These are phyloP conservation scores for Pediacus dermestoides DNA, from an alignment of 2,888 invertebrate species.

Conservation along the genomic window DNA sequence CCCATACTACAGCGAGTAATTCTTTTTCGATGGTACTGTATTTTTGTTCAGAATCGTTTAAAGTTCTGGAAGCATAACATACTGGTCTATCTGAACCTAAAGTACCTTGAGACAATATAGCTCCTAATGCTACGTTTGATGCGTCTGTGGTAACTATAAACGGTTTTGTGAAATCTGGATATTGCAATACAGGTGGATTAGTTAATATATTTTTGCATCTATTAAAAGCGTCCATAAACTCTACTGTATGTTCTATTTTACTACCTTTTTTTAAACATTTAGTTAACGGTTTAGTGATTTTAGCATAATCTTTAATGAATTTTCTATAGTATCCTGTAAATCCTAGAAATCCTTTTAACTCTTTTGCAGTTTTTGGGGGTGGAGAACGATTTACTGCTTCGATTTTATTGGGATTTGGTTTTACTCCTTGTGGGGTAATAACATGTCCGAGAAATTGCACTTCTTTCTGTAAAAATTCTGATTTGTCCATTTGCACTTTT, in stretches of 20 bases:
- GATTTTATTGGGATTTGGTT: constrained; percentile 20
- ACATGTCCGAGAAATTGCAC: constrained; percentile 9
- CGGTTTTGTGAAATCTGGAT: constrained; percentile 25
- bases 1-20: constrained; percentile 29
- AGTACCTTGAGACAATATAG: constrained; percentile 33
- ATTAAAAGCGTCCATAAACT: background rate
- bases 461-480: constrained; percentile 9
- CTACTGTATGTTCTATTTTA: background rate
- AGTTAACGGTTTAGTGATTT: constrained; percentile 13
- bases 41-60: constrained; percentile 28
- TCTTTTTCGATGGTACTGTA: constrained; percentile 37
- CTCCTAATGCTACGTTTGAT: constrained; percentile 33
- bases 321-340: constrained; percentile 13
- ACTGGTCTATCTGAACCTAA: constrained; percentile 19
- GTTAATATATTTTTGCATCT: background rate
- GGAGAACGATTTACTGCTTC: constrained; percentile 11
- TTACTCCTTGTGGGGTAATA: constrained; percentile 16
- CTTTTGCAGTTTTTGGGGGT: constrained; percentile 13
- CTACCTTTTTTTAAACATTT: constrained; percentile 5
- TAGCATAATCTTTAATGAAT: constrained; percentile 16
- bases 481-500: constrained; percentile 17
- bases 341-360: constrained; percentile 14
- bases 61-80: constrained; percentile 30
- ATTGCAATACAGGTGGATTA: constrained; percentile 16
- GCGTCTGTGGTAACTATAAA: constrained; percentile 36